Percentiles rank a stretch among this genome's conserved stretches.
phyloP scores from a whole-genome alignment of 2,888 invertebrate genomes.

The Xestobium rufovillosum region DNA sequence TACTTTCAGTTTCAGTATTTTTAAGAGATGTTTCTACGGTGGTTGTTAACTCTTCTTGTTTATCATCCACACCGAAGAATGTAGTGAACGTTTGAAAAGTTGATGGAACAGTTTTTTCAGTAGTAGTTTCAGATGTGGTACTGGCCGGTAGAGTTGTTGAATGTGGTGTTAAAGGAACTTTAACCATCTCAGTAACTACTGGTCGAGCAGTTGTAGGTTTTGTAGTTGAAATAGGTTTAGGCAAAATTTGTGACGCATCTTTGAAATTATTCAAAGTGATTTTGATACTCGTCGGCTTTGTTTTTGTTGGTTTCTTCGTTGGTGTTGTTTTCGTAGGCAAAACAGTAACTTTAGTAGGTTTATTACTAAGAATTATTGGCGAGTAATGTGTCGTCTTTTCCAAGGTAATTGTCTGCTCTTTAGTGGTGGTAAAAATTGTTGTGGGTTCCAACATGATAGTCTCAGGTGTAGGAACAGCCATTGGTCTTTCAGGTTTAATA shows the following conservation, averaged over 20 bases:
- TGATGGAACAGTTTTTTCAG: slow-evolving; percentile 12
- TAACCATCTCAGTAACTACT: slow-evolving; percentile 2
- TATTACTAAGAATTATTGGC: slow-evolving; percentile 4
- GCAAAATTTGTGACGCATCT: no score
- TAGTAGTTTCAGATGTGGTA: slow-evolving; percentile 9
- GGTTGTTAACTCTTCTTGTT: slow-evolving; percentile 5
- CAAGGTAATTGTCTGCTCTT: slow-evolving; percentile 1
- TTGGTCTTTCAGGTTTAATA: slow-evolving; percentile 34
- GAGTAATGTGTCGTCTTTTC: neutral
- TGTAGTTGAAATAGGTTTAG: no score
- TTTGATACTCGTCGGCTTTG: slow-evolving; percentile 4
- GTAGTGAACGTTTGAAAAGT: slow-evolving; percentile 14
- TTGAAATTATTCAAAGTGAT: neutral
- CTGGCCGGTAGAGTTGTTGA: slow-evolving; percentile 15
- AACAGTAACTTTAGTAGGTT: slow-evolving; percentile 2
- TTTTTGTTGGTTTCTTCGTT: slow-evolving; percentile 4
- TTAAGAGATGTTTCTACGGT: no score
- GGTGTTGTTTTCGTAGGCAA: slow-evolving; percentile 6
- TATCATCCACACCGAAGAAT: slow-evolving; percentile 10
- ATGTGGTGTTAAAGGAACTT: slow-evolving; percentile 14
- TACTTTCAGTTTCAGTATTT: slow-evolving; percentile 13
- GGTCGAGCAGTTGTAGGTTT: no score
- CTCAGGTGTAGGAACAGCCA: slow-evolving; percentile 33
- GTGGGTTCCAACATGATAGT: slow-evolving; percentile 36
- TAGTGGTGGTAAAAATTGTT: slow-evolving; percentile 2